Evolutionary conservation across 2,113 vertebrate species (phyloP).

Genomic region (Carassius gibelio): DNA sequence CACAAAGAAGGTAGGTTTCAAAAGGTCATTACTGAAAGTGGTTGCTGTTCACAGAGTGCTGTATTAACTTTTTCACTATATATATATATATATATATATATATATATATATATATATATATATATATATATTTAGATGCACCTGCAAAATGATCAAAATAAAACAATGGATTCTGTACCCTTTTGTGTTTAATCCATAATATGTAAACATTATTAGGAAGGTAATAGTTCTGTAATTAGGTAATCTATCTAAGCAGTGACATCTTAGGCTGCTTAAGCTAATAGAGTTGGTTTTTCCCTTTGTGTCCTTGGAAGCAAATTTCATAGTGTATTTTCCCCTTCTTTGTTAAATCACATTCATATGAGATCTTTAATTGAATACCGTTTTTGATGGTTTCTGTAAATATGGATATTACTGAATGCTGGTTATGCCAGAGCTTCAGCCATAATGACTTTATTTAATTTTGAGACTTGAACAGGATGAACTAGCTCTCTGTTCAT

Average conservation of each 20-base stretch:
- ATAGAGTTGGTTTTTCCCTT: not conserved
- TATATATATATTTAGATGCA: too few species aligned
- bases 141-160: too few species aligned
- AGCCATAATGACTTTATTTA: constrained; percentile 34
- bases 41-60: too few species aligned
- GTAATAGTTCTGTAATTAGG: not conserved
- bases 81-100: too few species aligned
- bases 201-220: not conserved
- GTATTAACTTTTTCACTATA: too few species aligned
- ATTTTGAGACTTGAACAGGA: constrained; percentile 44
- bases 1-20: too few species aligned
- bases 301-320: not conserved
- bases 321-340: not conserved
- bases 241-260: not conserved
- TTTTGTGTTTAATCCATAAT: not conserved
- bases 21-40: too few species aligned
- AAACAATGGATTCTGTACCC: too few species aligned
- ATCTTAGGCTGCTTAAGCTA: not conserved
- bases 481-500: constrained; percentile 35
- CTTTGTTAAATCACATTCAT: not conserved
- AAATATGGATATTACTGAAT: not conserved
- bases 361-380: constrained; percentile 12
- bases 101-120: too few species aligned
- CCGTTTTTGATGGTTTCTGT: constrained; percentile 30
- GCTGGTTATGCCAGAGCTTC: constrained; percentile 14